phyloP scores from a whole-genome alignment of 1,140 invertebrate species.

The Drosophila funebris region DNA sequence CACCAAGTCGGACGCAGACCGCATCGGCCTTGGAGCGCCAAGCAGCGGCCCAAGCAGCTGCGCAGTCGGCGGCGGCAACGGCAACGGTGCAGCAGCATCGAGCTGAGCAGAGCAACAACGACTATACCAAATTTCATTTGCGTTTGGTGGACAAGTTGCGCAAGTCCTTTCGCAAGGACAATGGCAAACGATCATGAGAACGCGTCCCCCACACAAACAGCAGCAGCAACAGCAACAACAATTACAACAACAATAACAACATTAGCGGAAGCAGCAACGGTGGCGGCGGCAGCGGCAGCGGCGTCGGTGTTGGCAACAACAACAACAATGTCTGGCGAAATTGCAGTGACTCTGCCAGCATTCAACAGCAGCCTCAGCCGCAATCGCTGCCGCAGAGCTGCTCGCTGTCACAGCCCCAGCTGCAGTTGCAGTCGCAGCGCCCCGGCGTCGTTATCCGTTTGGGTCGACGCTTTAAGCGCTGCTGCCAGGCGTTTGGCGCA shows the following conservation, averaged over 20 bases:
- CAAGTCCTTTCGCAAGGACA: constrained; percentile 89
- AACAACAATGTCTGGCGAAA: too few species aligned
- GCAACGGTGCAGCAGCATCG: constrained; percentile 86
- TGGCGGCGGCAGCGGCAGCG: constrained; percentile 19
- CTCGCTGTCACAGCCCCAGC: neutral
- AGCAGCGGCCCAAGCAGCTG: constrained; percentile 85
- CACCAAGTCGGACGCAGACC: constrained; percentile 62
- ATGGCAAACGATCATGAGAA: constrained; percentile 84
- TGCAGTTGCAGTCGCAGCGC: constrained; percentile 9
- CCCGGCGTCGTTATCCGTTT: constrained; percentile 53
- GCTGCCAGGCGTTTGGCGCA: constrained; percentile 37
- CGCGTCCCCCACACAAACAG: constrained; percentile 34
- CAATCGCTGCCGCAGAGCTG: neutral
- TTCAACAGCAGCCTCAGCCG: neutral
- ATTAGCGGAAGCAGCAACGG: constrained; percentile 30
- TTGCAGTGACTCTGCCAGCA: constrained; percentile 24
- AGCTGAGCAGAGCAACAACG: constrained; percentile 84
- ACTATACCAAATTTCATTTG: constrained; percentile 93
- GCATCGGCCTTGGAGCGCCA: constrained; percentile 67
- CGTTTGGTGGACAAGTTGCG: constrained; percentile 93
- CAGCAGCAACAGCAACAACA: constrained; percentile 36
- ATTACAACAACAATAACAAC: constrained; percentile 12
- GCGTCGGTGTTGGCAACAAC: constrained; percentile 1
- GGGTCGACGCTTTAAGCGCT: constrained; percentile 55
- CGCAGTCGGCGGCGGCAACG: constrained; percentile 73